Conservation (phyloP, 2,888 invertebrate species). For the Meloe dianella region DNA sequence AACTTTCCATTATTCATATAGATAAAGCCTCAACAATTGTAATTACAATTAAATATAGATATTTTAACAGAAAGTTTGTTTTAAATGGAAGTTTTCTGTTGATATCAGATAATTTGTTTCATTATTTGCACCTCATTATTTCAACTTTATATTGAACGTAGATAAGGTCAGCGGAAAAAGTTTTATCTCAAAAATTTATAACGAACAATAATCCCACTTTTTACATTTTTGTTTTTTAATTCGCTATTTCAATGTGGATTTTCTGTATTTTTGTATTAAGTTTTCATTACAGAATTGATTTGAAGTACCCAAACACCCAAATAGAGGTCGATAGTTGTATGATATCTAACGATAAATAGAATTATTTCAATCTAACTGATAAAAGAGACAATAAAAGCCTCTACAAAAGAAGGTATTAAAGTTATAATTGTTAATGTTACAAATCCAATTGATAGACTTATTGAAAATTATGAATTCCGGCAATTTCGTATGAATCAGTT, state of each 20-base stretch:
- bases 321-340: not conserved
- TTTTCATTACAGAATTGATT: not conserved
- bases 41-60: not conserved
- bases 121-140: conserved; percentile 6
- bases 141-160: not conserved
- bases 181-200: conserved; percentile 5
- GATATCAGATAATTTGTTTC: not conserved
- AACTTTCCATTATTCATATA: not conserved
- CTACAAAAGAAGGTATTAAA: not conserved
- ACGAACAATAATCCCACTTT: not conserved
- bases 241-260: not conserved
- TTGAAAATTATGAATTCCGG: not conserved
- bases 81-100: not conserved
- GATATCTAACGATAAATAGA: not conserved
- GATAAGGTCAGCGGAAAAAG: not conserved
- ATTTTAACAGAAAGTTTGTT: not conserved
- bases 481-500: not conserved
- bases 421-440: not conserved
- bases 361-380: not conserved
- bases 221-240: not conserved
- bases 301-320: not conserved
- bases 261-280: not conserved
- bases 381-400: not conserved
- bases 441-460: not conserved
- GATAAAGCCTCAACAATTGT: not conserved